Conservation (phyloP, 2,888 invertebrate genomes). For the Aethes cnicana region DNA sequence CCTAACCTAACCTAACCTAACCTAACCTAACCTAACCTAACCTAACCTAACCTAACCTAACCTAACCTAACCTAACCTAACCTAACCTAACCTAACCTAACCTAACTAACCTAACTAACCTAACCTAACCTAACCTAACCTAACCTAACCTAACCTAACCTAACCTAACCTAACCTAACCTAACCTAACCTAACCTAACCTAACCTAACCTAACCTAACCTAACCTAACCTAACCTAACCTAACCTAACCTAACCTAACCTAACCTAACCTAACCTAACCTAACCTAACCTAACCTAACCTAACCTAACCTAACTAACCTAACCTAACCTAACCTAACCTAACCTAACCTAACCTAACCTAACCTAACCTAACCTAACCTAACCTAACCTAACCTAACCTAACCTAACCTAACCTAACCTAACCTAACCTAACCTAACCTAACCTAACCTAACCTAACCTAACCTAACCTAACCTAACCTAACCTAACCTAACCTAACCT, state of each 20-base stretch:
- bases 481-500: conserved; percentile 40
- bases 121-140: conserved; percentile 27
- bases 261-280: conserved; percentile 21
- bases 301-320: conserved; percentile 22
- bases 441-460: conserved; percentile 40
- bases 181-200: conserved; percentile 19
- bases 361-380: conserved; percentile 40
- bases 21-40: conserved; percentile 34
- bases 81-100: conserved; percentile 33
- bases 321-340: conserved; percentile 38
- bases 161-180: conserved; percentile 24
- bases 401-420: conserved; percentile 34
- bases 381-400: conserved; percentile 41
- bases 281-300: conserved; percentile 21
- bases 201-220: conserved; percentile 23
- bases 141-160: conserved; percentile 28
- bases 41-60: conserved; percentile 34
- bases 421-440: conserved; percentile 31
- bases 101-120: conserved; percentile 35
- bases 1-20: conserved; percentile 34
- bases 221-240: conserved; percentile 23
- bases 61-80: conserved; percentile 34
- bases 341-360: conserved; percentile 39
- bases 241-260: conserved; percentile 23
- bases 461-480: conserved; percentile 40